Evolutionary conservation across 2,113 vertebrate genomes (phyloP).

Genomic region (Haplotaxodon microlepis): DNA sequence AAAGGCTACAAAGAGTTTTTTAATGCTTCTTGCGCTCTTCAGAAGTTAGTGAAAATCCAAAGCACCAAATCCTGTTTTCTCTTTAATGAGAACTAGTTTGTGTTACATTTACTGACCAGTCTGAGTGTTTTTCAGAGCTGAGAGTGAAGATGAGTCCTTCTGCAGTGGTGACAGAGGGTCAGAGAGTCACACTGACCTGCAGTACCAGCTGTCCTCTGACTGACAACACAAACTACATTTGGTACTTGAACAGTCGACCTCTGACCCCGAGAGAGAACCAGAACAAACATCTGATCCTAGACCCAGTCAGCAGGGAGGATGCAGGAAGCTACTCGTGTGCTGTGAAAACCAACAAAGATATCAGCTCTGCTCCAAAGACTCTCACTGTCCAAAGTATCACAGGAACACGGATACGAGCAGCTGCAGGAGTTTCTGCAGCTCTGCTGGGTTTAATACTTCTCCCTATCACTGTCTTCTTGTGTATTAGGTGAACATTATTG

Average conservation of each 20-base stretch:
- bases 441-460: accelerated
- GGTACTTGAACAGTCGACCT: neutral
- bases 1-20: neutral
- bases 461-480: accelerated
- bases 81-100: neutral
- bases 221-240: neutral
- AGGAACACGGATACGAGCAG: neutral
- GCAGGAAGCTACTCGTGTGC: neutral
- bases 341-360: accelerated
- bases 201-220: neutral
- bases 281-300: neutral
- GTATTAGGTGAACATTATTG: neutral
- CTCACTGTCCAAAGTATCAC: neutral
- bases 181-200: neutral
- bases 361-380: neutral
- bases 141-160: neutral
- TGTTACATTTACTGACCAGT: neutral
- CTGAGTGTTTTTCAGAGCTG: neutral
- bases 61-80: neutral
- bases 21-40: neutral
- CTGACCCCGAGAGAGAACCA: neutral
- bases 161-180: neutral
- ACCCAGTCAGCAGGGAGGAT: neutral
- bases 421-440: neutral
- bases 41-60: neutral